Base-by-base conservation (phyloP, 2,888 invertebrate genomes). In the Mechanitis messenoides region DNA sequence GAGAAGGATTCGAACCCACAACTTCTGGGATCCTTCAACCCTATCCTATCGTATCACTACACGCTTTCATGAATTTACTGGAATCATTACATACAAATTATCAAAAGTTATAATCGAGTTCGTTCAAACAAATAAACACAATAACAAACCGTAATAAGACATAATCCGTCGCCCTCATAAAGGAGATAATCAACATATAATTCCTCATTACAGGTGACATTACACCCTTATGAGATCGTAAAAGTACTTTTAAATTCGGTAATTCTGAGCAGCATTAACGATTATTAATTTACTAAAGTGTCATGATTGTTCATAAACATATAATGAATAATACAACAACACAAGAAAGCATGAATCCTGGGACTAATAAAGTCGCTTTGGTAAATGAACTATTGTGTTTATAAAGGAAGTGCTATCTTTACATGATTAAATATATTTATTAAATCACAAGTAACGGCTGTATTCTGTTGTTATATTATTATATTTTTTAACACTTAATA, bases 221-320 rank as follows among this genome's bases (percentile, higher is more conserved):
- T 72, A 73, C 69, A 66, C 59, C 64, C 72, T 78, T 74, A 80
- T 77, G 72, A 77, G 70, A 60, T 73, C 74, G 64, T 80, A 76
- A 80, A 76, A 70, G 72, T 73, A 61, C 58, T 59, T 56, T 53
- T 58, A 54, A 59, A 59, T 47, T 47, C 57, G 50, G 50, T n/a
- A 11, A 50, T 50, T 31, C 2, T 50, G 50, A 28, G 7, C 28
- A 9, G 42, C 6, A 7, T 47, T 47, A 47, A 47, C 20, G 31
- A 58, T 61, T 64, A 64, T 66, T 64, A 64, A 66, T 50, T 50
- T 9, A 9, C 7, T 50, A 31, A 31, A 28, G 9, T 50, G 2
- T 31, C 31, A 31, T 50, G 28, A 46, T 1, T 28, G 12, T 47
- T 3, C 20, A 46, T 46, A 11, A 38, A 38, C 3, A 46, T 11